phyloP scores from a whole-genome alignment of 1,140 invertebrate species.

The Drosophila albomicans region DNA sequence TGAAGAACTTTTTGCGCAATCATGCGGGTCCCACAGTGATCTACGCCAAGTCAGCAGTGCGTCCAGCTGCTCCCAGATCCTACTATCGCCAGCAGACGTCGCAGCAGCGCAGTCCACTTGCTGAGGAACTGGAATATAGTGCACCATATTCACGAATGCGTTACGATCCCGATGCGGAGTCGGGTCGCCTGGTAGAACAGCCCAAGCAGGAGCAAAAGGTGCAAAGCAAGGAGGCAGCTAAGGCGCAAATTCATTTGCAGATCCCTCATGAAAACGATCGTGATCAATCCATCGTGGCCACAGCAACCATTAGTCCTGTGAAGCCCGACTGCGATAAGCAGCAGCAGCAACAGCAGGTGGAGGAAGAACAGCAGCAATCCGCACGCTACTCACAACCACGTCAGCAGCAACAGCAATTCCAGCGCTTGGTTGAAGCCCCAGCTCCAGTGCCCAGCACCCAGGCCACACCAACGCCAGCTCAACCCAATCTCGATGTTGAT shows the following conservation, averaged over 20 bases:
- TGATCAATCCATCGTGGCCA: slow-evolving; percentile 61
- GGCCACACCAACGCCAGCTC: slow-evolving; percentile 78
- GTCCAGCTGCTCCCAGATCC: slow-evolving; percentile 32
- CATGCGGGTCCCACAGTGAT: slow-evolving; percentile 63
- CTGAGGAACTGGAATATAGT: slow-evolving; percentile 73
- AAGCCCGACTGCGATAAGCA: slow-evolving; percentile 64
- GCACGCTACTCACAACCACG: slow-evolving; percentile 18
- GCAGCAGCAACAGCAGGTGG: slow-evolving; percentile 12
- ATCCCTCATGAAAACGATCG: slow-evolving; percentile 56
- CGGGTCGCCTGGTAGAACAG: slow-evolving; percentile 49
- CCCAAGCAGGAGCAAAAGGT: slow-evolving; percentile 17
- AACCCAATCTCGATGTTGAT: slow-evolving; percentile 58
- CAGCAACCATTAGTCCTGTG: slow-evolving; percentile 60
- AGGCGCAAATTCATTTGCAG: slow-evolving; percentile 76
- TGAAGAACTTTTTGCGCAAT: slow-evolving; percentile 65
- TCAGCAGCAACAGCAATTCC: slow-evolving; percentile 48
- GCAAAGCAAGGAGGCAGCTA: slow-evolving; percentile 20
- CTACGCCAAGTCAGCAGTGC: slow-evolving; percentile 55
- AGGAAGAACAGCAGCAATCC: not conserved
- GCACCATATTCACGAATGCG: slow-evolving; percentile 79
- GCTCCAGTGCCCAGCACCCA: slow-evolving; percentile 86
- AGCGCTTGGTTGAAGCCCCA: slow-evolving; percentile 74
- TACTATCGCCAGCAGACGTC: slow-evolving; percentile 56
- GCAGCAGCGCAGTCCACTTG: slow-evolving; percentile 53
- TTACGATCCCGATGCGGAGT: slow-evolving; percentile 57